These are phyloP conservation scores for Natrix natrix DNA, from an alignment of 2,797 vertebrate genomes.

Conservation along the genomic window DNA sequence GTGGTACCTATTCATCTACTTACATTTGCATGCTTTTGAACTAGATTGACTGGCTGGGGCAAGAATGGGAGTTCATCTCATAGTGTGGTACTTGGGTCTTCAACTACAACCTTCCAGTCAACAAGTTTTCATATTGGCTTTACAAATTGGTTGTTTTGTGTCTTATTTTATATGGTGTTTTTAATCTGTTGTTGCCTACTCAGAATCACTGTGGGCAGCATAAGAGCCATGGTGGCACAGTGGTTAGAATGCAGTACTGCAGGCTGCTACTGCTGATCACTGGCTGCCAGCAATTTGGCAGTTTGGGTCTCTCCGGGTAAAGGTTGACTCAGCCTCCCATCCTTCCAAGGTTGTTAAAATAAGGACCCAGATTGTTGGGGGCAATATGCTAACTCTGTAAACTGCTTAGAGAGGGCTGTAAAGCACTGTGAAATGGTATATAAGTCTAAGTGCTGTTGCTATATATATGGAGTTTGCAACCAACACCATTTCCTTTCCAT, in stretches of 20 bases:
- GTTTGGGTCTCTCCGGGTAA: too few species aligned
- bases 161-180: background rate
- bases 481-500: background rate
- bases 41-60: background rate
- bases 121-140: background rate
- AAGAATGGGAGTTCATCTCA: background rate
- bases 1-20: background rate
- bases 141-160: background rate
- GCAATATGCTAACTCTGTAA: too few species aligned
- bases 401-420: too few species aligned
- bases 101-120: background rate
- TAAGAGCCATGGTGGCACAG: too few species aligned
- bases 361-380: too few species aligned
- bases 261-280: too few species aligned
- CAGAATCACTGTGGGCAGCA: background rate
- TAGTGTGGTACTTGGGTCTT: background rate
- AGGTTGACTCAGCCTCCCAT: too few species aligned
- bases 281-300: too few species aligned
- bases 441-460: too few species aligned
- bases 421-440: background rate
- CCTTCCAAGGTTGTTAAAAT: too few species aligned
- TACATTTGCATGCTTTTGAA: background rate
- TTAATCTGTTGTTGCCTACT: background rate
- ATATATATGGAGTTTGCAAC: background rate
- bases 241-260: too few species aligned